phyloP scores from a whole-genome alignment of 2,888 invertebrate genomes.

The Apodemia arnacis region DNA sequence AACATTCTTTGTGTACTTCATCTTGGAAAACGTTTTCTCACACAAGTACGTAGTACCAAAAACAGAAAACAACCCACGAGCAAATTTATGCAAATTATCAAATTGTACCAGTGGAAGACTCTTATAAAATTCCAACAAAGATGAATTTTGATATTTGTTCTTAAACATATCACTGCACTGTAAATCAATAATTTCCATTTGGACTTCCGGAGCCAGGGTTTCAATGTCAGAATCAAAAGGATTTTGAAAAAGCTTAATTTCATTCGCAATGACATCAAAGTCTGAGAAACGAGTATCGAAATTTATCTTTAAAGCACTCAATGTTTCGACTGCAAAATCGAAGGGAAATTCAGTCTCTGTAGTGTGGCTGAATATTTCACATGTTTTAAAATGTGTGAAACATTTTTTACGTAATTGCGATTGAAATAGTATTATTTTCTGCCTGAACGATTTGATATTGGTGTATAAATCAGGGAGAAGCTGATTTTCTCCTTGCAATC shows the following conservation, averaged over 20 bases:
- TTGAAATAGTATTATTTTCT: not conserved
- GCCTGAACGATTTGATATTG: constrained; percentile 25
- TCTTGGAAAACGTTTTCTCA: constrained; percentile 55
- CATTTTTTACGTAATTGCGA: constrained; percentile 11
- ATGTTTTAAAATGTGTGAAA: constrained; percentile 10
- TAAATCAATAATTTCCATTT: constrained; percentile 27
- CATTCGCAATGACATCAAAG: constrained; percentile 1
- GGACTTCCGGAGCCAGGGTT: not conserved
- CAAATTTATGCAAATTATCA: constrained; percentile 79
- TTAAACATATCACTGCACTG: constrained; percentile 47
- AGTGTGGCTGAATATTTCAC: constrained; percentile 1
- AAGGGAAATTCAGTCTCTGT: not conserved
- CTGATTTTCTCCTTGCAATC: constrained; percentile 30
- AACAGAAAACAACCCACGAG: constrained; percentile 67
- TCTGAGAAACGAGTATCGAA: not conserved
- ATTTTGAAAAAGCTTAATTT: constrained; percentile 5
- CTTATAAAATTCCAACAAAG: constrained; percentile 48
- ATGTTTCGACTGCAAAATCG: constrained; percentile 15
- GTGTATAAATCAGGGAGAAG: constrained; percentile 38
- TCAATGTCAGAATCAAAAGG: not conserved
- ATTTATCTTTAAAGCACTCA: constrained; percentile 13
- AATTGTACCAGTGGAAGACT: constrained; percentile 79
- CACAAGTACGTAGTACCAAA: constrained; percentile 48
- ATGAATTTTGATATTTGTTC: constrained; percentile 42
- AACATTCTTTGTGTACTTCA: constrained; percentile 51